Evolutionary conservation across 2,888 invertebrate genomes (phyloP).

Genomic region (Hydrotaea diabolus): DNA sequence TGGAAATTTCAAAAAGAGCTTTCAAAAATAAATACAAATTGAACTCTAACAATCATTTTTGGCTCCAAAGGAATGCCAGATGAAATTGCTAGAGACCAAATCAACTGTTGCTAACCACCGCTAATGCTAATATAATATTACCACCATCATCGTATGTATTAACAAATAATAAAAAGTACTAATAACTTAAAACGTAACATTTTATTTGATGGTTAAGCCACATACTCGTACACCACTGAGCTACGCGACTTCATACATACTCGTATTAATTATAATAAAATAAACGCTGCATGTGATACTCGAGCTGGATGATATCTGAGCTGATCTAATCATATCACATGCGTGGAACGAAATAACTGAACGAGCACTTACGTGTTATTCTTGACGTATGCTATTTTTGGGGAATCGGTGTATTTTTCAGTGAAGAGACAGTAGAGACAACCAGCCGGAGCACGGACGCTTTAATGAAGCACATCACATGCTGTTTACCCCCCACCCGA

Average conservation of each 20-base stretch:
- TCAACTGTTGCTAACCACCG: background rate
- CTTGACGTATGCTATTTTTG: background rate
- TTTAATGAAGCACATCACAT: slow-evolving; percentile 46
- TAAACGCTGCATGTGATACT: slow-evolving; percentile 10
- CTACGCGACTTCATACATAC: background rate
- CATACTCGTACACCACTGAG: background rate
- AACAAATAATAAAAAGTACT: slow-evolving; percentile 4
- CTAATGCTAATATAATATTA: background rate
- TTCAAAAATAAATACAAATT: too few relatives aligned
- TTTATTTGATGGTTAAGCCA: background rate
- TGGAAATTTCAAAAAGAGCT: too few relatives aligned
- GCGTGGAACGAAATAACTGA: background rate
- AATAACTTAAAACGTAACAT: background rate
- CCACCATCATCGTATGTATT: background rate
- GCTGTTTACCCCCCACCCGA: background rate
- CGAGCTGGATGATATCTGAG: slow-evolving; percentile 13
- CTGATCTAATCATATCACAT: slow-evolving; percentile 44
- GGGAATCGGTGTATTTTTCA: background rate
- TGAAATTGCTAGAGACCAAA: background rate
- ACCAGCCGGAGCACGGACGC: background rate
- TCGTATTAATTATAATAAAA: slow-evolving; percentile 22
- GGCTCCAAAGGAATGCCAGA: background rate
- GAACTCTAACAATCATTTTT: too few relatives aligned
- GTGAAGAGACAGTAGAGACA: too few relatives aligned
- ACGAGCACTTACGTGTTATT: background rate